phyloP scores from a whole-genome alignment of 1,140 invertebrate genomes.

The Branchinecta lynchi region DNA sequence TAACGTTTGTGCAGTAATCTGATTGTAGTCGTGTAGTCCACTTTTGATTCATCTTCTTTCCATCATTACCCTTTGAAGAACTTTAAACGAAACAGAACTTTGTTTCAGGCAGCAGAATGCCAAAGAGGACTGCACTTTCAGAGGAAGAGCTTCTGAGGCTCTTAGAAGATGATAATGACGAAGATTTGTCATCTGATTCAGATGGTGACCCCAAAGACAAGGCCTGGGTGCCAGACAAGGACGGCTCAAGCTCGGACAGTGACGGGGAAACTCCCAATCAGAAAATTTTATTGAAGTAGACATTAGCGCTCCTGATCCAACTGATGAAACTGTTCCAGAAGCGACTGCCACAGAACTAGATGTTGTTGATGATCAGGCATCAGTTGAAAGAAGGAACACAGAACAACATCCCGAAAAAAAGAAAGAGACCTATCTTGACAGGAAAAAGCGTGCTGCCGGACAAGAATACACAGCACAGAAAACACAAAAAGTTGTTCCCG shows the following conservation, averaged over 20 bases:
- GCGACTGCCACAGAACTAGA: constrained; percentile 4
- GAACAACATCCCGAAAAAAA: constrained; percentile 9
- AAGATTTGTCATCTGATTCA: too few relatives aligned
- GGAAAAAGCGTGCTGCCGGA: constrained; percentile 8
- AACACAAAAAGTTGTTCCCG: constrained; percentile 6
- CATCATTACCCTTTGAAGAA: constrained; percentile 1
- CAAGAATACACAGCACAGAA: constrained; percentile 9
- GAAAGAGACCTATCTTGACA: constrained; percentile 6
- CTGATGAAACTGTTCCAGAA: constrained; percentile 9
- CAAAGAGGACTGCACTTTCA: constrained; percentile 9
- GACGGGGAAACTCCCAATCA: constrained; percentile 9
- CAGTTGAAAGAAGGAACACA: constrained; percentile 9
- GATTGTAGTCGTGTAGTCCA: background rate
- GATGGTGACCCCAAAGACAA: too few relatives aligned
- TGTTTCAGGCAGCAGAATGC: constrained; percentile 5
- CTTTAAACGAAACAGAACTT: constrained; percentile 9
- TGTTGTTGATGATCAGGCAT: constrained; percentile 9
- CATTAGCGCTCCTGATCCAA: too few relatives aligned
- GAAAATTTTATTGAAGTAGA: constrained; percentile 10
- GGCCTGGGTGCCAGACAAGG: too few relatives aligned
- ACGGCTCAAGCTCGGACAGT: too few relatives aligned
- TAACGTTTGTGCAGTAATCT: constrained; percentile 6
- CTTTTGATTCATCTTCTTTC: constrained; percentile 7
- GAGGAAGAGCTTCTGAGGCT: constrained; percentile 5
- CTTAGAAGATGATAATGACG: constrained; percentile 9